Conservation (phyloP, 2,888 invertebrate species). For the Acanthosoma haemorrhoidale region DNA sequence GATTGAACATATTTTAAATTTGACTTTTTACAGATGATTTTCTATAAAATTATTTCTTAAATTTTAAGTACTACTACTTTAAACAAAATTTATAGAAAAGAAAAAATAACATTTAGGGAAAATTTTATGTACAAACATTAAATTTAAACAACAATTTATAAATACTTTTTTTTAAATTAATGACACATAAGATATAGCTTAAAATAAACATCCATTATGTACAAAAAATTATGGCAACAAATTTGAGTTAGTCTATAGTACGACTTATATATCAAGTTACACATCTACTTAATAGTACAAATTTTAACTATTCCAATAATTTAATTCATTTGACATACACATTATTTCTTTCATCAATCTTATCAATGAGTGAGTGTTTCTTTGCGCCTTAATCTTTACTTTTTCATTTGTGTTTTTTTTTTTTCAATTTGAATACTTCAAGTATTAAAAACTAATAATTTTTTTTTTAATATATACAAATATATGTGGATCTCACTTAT, state of each 20-base stretch:
- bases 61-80: not conserved
- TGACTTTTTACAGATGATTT: too few relatives aligned
- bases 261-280: not conserved
- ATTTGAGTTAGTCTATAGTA: constrained; percentile 3
- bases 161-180: constrained; percentile 5
- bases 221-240: constrained; percentile 12
- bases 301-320: not conserved
- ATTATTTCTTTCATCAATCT: not conserved
- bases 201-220: constrained; percentile 10
- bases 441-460: not conserved
- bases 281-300: not conserved
- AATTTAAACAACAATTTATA: constrained; percentile 13
- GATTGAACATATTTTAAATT: too few relatives aligned
- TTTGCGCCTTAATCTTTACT: not conserved
- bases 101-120: not conserved
- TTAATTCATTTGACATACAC: not conserved
- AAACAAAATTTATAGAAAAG: not conserved
- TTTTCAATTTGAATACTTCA: not conserved
- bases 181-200: constrained; percentile 5
- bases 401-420: not conserved
- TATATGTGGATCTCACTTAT: not conserved
- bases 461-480: not conserved
- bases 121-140: not conserved
- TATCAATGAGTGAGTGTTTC: constrained; percentile 17
- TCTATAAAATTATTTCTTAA: too few relatives aligned